These are phyloP conservation scores for Drosophila algonquin DNA, from an alignment of 2,888 invertebrate genomes.

Conservation along the genomic window DNA sequence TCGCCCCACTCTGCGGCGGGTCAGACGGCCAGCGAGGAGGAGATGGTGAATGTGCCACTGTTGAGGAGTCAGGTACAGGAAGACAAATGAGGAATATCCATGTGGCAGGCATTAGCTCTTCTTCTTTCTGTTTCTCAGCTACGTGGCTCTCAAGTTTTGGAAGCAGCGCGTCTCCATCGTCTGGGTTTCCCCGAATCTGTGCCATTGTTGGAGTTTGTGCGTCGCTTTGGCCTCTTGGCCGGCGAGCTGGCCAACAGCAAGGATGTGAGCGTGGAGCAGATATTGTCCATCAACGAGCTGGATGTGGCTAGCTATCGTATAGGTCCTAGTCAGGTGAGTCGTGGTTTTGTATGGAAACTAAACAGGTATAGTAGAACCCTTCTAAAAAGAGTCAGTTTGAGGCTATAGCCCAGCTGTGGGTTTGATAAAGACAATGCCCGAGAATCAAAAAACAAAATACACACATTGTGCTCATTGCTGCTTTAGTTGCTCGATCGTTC, in stretches of 20 bases:
- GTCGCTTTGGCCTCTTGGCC: constrained; percentile 89
- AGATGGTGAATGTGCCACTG: constrained; percentile 92
- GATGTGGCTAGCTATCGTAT: constrained; percentile 94
- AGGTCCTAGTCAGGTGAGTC: constrained; percentile 95
- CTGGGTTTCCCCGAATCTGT: constrained; percentile 97
- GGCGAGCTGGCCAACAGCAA: constrained; percentile 79
- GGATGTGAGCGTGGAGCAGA: constrained; percentile 89
- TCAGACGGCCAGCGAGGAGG: constrained; percentile 81
- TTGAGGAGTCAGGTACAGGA: constrained; percentile 91
- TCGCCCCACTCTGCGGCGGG: constrained; percentile 80
- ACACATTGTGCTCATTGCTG: too few relatives aligned
- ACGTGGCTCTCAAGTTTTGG: constrained; percentile 94
- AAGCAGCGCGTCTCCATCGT: constrained; percentile 94
- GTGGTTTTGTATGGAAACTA: not conserved
- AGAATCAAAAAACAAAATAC: too few relatives aligned
- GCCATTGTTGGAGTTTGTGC: constrained; percentile 93
- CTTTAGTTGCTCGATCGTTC: too few relatives aligned
- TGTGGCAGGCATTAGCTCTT: not conserved
- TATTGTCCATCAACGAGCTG: constrained; percentile 92
- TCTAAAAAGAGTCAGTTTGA: not conserved
- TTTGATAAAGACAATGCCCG: too few relatives aligned
- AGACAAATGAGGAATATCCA: not conserved
- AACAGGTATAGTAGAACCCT: too few relatives aligned
- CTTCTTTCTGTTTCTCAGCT: constrained; percentile 86
- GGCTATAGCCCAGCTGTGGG: not conserved